These are phyloP conservation scores for Onychorhynchus coronatus DNA, from an alignment of 2,113 vertebrate genomes.

Conservation along the genomic window DNA sequence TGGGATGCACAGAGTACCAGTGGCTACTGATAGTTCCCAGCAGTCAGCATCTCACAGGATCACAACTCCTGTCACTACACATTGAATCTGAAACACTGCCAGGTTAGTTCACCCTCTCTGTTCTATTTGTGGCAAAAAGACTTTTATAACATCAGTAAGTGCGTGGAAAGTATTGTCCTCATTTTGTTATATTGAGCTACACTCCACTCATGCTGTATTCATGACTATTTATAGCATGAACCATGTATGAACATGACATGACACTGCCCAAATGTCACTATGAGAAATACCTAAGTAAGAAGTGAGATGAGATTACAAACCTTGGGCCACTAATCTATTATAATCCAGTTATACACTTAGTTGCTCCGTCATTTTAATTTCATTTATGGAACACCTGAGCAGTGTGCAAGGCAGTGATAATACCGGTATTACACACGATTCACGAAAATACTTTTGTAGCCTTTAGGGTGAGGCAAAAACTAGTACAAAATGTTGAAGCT, in stretches of 20 bases:
- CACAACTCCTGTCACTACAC: neutral
- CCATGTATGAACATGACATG: neutral
- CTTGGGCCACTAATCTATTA: neutral
- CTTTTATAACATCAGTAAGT: neutral
- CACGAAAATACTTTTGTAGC: neutral
- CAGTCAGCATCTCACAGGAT: neutral
- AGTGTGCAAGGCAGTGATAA: neutral
- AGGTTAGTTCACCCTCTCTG: neutral
- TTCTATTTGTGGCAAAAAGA: neutral
- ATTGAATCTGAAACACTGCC: neutral
- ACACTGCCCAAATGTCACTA: neutral
- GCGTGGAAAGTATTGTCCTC: neutral
- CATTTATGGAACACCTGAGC: neutral
- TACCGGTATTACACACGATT: neutral
- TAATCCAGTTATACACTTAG: neutral
- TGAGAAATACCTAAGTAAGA: neutral
- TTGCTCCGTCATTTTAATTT: neutral
- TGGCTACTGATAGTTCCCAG: neutral
- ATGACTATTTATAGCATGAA: neutral
- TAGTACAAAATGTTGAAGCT: neutral
- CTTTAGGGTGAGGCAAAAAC: neutral
- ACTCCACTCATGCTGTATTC: neutral
- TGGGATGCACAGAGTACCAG: neutral
- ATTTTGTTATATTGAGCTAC: neutral
- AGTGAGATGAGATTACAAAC: neutral